Base-by-base conservation (phyloP, 1,140 invertebrate species). In the Maniola jurtina region DNA sequence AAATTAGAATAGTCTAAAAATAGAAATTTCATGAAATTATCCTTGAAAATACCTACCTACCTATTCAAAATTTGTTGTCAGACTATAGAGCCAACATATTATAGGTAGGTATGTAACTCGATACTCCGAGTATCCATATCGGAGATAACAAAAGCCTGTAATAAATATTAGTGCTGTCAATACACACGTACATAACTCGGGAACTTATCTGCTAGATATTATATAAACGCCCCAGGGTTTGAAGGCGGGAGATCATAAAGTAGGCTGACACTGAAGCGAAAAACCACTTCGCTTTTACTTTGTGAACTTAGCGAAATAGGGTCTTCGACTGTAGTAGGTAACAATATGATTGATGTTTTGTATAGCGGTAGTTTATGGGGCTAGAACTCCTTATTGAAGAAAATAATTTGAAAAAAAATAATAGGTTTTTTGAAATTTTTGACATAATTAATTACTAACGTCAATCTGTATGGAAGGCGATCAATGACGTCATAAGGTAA, bases 151-250 rank as follows among this genome's bases (percentile, higher is more conserved):
- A 86, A 86, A 73, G 75, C 70, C 52, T 61, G 76, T 81, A 81
- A 88, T 88, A 90, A 88, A 90, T 88, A 88, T 90, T 84, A 80
- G 73, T 61, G 71, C 81, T 90, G 86, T 90, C 88, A 90, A 90
- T 90, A 88, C 79, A 84, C 76, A 80, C 69, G 66, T 81, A 86
- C 72, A 81, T 84, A 84, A 72, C 72, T 73, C 55, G 56, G 57
- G 71, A 83, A 88, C 75, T 88, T 90, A 90, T 90, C 87, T 87
- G 57, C 42, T 77, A 81, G 86, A 86, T 90, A 83, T 86, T 86
- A 83, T 86, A 86, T 86, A 86, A 84, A 82, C 82, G 87, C 87
- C 87, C 67, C 76, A 74, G 84, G 87, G 75, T 66, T 74, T 72
- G 66, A 68, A 83, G 72, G 79, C 78, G 80, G 72, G 72, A 70